Conservation (phyloP, 1,140 invertebrate genomes). For the Caerostris darwini region DNA sequence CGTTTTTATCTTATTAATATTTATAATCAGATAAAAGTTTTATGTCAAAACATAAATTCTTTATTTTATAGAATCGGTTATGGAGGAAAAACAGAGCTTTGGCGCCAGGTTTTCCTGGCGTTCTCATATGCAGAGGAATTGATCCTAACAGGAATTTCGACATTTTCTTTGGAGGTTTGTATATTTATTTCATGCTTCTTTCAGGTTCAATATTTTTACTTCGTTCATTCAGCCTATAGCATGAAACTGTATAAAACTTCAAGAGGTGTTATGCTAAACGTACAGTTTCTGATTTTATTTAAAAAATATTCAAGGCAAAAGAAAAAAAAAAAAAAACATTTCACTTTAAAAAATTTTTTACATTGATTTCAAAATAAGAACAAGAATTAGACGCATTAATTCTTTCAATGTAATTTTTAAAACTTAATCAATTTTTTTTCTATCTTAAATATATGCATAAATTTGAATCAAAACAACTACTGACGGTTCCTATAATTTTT, state of each 20-base stretch:
- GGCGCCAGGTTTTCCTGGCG: conserved; percentile 32
- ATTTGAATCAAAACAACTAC: too few relatives aligned
- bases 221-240: neutral
- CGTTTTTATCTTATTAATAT: too few relatives aligned
- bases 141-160: conserved; percentile 79
- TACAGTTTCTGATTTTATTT: neutral
- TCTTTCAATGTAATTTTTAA: too few relatives aligned
- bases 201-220: neutral
- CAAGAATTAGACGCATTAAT: too few relatives aligned
- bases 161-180: conserved; percentile 78
- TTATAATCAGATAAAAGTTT: too few relatives aligned
- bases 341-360: too few relatives aligned
- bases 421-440: too few relatives aligned
- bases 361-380: too few relatives aligned
- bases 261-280: neutral
- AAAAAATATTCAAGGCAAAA: too few relatives aligned
- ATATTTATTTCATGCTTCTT: neutral
- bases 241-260: neutral
- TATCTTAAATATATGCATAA: too few relatives aligned
- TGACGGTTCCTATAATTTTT: too few relatives aligned
- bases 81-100: conserved; percentile 79
- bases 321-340: too few relatives aligned
- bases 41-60: neutral
- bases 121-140: conserved; percentile 77
- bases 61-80: conserved; percentile 77